Evolutionary conservation across 92 coral and sea anemone species (phyloP).

Genomic region (Isaurus tuberculatus): DNA sequence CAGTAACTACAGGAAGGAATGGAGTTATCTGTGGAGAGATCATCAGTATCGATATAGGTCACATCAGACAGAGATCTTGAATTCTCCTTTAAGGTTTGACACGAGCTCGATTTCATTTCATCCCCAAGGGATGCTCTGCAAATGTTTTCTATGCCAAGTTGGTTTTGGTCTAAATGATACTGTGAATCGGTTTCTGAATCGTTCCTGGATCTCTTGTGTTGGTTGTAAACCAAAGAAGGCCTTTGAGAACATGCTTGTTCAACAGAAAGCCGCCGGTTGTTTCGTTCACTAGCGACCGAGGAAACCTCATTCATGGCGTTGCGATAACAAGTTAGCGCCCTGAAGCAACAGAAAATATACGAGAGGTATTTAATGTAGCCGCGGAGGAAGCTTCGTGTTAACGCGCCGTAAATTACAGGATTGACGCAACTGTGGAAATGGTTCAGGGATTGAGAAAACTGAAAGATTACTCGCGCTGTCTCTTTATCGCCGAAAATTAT

Average conservation of each 20-base stretch:
- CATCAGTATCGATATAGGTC: not conserved
- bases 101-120: not conserved
- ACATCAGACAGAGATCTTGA: not conserved
- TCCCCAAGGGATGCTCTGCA: not conserved
- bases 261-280: not conserved
- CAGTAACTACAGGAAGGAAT: not conserved
- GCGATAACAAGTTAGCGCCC: slow-evolving; percentile 15
- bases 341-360: slow-evolving; percentile 30
- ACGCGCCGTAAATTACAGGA: slow-evolving; percentile 39
- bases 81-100: not conserved
- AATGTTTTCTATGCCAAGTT: not conserved
- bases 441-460: slow-evolving; percentile 19
- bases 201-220: not conserved
- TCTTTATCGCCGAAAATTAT: not conserved
- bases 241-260: not conserved
- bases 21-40: not conserved
- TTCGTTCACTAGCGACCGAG: slow-evolving; percentile 18
- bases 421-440: slow-evolving; percentile 39
- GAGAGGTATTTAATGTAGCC: slow-evolving; percentile 35
- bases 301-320: slow-evolving; percentile 28
- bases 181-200: not conserved
- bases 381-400: slow-evolving; percentile 27
- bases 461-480: slow-evolving; percentile 6
- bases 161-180: not conserved
- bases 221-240: not conserved